Percentiles rank a stretch among this genome's conserved stretches.
Evolutionary conservation across 2,888 invertebrate genomes (phyloP).

Genomic region (Morpho achilles): DNA sequence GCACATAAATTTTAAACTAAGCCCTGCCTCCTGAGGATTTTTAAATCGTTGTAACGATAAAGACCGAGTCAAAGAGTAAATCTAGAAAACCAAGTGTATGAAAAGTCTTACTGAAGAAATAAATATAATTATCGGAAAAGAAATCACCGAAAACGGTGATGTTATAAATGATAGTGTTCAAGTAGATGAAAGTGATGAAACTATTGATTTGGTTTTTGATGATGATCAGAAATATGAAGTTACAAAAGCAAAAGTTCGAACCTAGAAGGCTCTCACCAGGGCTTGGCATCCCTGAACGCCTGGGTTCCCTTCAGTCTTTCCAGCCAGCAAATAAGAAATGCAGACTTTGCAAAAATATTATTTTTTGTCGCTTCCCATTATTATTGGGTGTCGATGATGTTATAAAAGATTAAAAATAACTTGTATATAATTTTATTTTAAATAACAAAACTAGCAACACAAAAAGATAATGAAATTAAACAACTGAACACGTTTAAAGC

Average conservation of each 20-base stretch:
- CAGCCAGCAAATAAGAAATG: slow-evolving; percentile 78
- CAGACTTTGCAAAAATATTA: slow-evolving; percentile 76
- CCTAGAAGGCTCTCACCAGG: slow-evolving; percentile 80
- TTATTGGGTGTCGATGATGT: slow-evolving; percentile 40
- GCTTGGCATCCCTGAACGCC: slow-evolving; percentile 79
- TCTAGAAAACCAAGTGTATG: slow-evolving; percentile 32
- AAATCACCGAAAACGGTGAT: slow-evolving; percentile 28
- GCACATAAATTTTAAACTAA: slow-evolving; percentile 53
- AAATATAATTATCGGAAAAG: slow-evolving; percentile 28
- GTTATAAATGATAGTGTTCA: slow-evolving; percentile 27
- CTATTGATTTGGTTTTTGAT: slow-evolving; percentile 34
- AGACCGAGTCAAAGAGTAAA: slow-evolving; percentile 31
- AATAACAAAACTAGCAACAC: slow-evolving; percentile 26
- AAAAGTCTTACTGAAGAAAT: slow-evolving; percentile 33
- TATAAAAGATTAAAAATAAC: slow-evolving; percentile 33
- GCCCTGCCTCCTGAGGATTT: slow-evolving; percentile 75
- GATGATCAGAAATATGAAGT: slow-evolving; percentile 50
- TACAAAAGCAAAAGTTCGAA: slow-evolving; percentile 76
- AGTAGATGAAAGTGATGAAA: slow-evolving; percentile 35
- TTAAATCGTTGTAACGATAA: slow-evolving; percentile 36
- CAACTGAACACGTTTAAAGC: slow-evolving; percentile 47
- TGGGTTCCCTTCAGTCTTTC: slow-evolving; percentile 77
- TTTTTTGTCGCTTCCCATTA: slow-evolving; percentile 56
- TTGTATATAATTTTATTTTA: slow-evolving; percentile 30
- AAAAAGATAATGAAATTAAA: slow-evolving; percentile 27